These are phyloP conservation scores for Syrmaticus mikado DNA, from an alignment of 2,113 vertebrate species.

Conservation along the genomic window DNA sequence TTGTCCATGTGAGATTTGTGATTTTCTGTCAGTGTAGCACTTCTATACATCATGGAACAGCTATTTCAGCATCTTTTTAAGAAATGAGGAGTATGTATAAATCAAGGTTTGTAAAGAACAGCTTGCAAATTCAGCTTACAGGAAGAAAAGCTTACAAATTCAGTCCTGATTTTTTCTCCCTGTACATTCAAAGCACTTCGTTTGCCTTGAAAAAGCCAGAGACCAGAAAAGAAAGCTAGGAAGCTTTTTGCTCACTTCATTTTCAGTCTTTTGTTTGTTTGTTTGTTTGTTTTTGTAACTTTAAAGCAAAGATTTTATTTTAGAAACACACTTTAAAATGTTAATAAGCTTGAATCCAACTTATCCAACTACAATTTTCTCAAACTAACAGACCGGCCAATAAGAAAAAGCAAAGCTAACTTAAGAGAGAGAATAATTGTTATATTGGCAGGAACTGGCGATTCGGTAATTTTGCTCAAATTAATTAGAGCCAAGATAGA, in stretches of 20 bases:
- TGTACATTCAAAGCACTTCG: not conserved
- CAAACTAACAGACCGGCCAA: not conserved
- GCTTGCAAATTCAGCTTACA: not conserved
- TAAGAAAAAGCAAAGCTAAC: not conserved
- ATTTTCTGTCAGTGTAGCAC: constrained; percentile 7
- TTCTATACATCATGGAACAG: not conserved
- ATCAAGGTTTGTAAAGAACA: not conserved
- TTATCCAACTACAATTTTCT: not conserved
- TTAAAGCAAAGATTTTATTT: not conserved
- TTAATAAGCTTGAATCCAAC: not conserved
- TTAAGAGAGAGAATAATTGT: not conserved
- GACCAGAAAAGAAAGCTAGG: not conserved
- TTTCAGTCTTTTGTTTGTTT: not conserved
- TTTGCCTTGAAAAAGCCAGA: not conserved
- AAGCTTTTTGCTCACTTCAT: not conserved
- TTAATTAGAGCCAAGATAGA: not conserved
- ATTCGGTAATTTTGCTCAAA: not conserved
- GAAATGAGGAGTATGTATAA: not conserved
- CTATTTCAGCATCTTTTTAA: constrained; percentile 22
- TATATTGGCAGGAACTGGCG: not conserved
- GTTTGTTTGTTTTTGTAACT: not conserved
- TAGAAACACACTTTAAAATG: not conserved
- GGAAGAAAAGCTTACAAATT: not conserved
- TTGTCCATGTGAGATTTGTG: not conserved
- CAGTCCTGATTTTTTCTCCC: not conserved